Evolutionary conservation across 1,140 invertebrate genomes (phyloP).

Genomic region (Coenobita brevimanus): DNA sequence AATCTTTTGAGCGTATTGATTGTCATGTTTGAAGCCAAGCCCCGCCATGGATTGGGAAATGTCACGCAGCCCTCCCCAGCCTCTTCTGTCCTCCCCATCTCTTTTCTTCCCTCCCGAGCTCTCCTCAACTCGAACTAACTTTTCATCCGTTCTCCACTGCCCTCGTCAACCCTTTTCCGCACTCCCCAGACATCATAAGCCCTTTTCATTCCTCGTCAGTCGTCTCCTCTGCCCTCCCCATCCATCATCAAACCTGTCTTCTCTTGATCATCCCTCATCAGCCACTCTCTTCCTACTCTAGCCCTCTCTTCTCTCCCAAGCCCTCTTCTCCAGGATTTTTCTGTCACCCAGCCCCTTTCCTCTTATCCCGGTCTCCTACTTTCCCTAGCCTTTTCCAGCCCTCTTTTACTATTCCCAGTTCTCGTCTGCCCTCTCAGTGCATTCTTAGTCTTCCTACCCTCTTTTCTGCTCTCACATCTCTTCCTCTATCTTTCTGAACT

Average conservation of each 20-base stretch:
- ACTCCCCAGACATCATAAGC: background rate
- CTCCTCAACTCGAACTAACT: background rate
- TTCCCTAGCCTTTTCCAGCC: too few species aligned
- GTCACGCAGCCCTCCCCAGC: background rate
- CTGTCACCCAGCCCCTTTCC: too few species aligned
- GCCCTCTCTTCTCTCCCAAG: background rate
- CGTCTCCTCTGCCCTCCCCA: background rate
- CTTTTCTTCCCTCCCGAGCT: background rate
- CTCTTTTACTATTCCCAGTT: too few species aligned
- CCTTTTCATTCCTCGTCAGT: background rate
- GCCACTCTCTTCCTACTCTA: background rate
- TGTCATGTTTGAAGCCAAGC: conserved; percentile 24
- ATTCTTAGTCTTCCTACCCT: too few species aligned
- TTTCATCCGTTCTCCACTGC: background rate
- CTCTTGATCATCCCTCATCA: background rate
- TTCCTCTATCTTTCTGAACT: too few species aligned
- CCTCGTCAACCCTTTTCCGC: background rate
- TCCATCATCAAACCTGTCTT: background rate
- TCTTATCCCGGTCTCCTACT: too few species aligned
- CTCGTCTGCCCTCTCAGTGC: too few species aligned
- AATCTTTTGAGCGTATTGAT: conserved; percentile 53
- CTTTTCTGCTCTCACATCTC: too few species aligned
- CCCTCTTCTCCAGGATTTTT: background rate
- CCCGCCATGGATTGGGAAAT: conserved; percentile 27
- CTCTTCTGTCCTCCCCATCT: background rate